Evolutionary conservation across 2,888 invertebrate species (phyloP), one percentile per base, ranked within the genome.

Genomic region (Drosophila meridionalis): DNA sequence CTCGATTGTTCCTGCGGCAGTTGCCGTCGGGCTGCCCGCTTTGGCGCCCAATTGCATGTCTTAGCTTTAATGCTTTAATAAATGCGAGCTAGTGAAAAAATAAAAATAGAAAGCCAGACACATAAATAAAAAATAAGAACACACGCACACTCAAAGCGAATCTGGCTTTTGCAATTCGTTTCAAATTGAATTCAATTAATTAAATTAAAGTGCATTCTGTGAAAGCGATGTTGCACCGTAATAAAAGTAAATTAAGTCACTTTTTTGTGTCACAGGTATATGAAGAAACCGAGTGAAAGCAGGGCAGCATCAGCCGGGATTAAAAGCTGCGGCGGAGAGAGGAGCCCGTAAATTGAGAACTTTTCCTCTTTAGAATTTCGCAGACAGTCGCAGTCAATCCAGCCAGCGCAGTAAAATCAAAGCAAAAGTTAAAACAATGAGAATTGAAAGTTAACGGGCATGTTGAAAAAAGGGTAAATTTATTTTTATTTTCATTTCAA

Each of bases 131-230:
- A 56, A 63, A 34, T 11, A n/a, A 52, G 61, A 4, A 4, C 6
- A 3, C 6, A 0, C 40, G 42, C 11, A 9, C 14, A 40, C 40
- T 28, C 57, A 61, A 45, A 61, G 57, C 32, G 57, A 47, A 42
- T 45, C 72, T 64, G 58, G 58, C 60, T 61, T 73, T 68, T 32
- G 83, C 77, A 80, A 88, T 83, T 75, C 62, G 72, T 61, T 52
- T 72, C 78, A 83, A 86, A 86, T 86, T 88, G 72, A 86, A 83
- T 86, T 88, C 80, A 86, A 86, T 88, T 82, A 88, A 86, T 83
- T 83, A 83, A 86, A 86, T 83, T 88, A 83, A 86, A 86, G 69
- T 87, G 88, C 88, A 87, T 85, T 85, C 81, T 76, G 66, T 70
- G 77, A 81, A 78, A 85, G 73, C 76, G 67, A 58, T 62, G 42